Evolutionary conservation across 2,888 invertebrate genomes (phyloP).

Genomic region (Callyntrura guangdongensis): DNA sequence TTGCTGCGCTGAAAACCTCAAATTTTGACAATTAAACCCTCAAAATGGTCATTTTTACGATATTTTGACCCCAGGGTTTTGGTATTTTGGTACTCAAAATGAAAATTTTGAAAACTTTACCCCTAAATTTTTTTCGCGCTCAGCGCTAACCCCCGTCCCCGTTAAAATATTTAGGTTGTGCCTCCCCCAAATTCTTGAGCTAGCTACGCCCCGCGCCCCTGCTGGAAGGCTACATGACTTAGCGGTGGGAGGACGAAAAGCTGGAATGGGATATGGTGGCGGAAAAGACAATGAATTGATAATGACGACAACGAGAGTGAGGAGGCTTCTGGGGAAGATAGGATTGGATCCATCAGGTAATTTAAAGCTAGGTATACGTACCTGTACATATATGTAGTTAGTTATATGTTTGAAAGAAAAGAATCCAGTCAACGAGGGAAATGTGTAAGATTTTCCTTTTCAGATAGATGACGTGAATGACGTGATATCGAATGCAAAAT

Average conservation of each 20-base stretch:
- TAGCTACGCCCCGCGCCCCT: too few species aligned
- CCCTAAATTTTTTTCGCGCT: too few species aligned
- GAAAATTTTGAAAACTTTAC: too few species aligned
- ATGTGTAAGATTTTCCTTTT: conserved; percentile 66
- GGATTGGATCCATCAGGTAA: conserved; percentile 48
- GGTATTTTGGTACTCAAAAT: too few species aligned
- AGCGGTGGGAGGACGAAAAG: conserved; percentile 37
- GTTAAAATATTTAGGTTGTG: too few species aligned
- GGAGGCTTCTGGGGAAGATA: neutral
- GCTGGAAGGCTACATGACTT: neutral
- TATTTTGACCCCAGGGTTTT: too few species aligned
- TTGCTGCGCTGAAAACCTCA: too few species aligned
- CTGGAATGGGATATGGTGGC: conserved; percentile 14
- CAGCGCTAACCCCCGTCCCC: too few species aligned
- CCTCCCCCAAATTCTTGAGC: too few species aligned
- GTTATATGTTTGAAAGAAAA: neutral
- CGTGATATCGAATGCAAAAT: neutral
- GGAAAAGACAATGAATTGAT: conserved; percentile 58
- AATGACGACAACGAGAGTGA: neutral
- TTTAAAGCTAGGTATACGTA: neutral
- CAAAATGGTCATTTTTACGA: too few species aligned
- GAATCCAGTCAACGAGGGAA: neutral
- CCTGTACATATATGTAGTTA: neutral
- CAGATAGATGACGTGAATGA: conserved; percentile 62
- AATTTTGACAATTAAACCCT: too few species aligned